phyloP scores from a whole-genome alignment of 2,113 vertebrate species.

The Bettongia penicillata region DNA sequence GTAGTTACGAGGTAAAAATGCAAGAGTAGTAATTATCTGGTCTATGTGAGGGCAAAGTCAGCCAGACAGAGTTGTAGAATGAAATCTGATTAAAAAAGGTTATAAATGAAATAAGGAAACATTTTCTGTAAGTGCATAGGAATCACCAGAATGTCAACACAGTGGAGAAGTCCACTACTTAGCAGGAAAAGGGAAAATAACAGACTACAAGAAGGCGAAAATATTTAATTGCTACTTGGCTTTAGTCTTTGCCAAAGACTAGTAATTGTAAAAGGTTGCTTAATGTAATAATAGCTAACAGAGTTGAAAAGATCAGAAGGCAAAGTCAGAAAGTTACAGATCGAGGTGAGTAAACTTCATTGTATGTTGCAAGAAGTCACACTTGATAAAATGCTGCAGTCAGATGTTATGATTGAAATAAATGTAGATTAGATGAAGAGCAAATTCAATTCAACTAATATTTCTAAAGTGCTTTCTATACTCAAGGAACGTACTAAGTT shows the following conservation, averaged over 20 bases:
- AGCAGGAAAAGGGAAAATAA: constrained; percentile 75
- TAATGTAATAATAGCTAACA: constrained; percentile 80
- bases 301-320: constrained; percentile 69
- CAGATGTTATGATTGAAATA: background rate
- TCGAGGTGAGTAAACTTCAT: constrained; percentile 61
- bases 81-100: constrained; percentile 75
- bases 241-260: constrained; percentile 75
- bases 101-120: constrained; percentile 75
- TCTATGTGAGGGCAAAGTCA: constrained; percentile 76
- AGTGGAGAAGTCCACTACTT: constrained; percentile 72
- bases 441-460: constrained; percentile 10
- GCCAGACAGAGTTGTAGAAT: constrained; percentile 70
- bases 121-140: constrained; percentile 74
- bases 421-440: background rate
- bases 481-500: background rate
- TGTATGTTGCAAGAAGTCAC: constrained; percentile 24
- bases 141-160: constrained; percentile 73
- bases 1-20: constrained; percentile 76
- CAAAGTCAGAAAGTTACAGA: constrained; percentile 73
- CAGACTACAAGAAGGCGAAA: constrained; percentile 65
- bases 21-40: constrained; percentile 76
- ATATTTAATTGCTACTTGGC: constrained; percentile 73
- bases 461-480: background rate
- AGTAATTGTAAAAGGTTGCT: constrained; percentile 78
- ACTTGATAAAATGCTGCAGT: background rate